A percentile compares a stretch with the other conserved stretches of the same genome.
These are phyloP conservation scores for Holacanthella duospinosa DNA, from an alignment of 2,888 invertebrate genomes.

Conservation along the genomic window DNA sequence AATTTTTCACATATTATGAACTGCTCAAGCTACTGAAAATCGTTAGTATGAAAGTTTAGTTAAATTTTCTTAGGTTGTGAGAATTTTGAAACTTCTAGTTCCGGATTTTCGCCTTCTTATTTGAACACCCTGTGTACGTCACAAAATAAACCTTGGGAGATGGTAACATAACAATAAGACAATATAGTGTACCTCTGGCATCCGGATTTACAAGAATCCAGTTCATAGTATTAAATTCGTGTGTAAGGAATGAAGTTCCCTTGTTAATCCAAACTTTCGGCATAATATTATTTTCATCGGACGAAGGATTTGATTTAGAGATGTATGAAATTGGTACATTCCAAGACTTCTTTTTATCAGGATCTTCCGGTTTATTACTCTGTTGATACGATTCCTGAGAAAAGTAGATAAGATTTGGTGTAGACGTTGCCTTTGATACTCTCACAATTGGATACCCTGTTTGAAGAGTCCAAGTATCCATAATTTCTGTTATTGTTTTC, in stretches of 20 bases:
- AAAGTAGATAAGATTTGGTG: conserved; percentile 7
- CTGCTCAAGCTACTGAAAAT: too few relatives aligned
- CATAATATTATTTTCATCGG: neutral
- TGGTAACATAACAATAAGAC: too few relatives aligned
- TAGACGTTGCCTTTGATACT: neutral
- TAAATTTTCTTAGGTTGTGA: too few relatives aligned
- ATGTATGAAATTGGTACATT: neutral
- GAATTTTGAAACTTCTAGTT: too few relatives aligned
- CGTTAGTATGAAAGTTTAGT: too few relatives aligned
- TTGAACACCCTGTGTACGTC: too few relatives aligned
- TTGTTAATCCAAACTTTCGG: conserved; percentile 14
- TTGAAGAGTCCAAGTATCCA: conserved; percentile 19
- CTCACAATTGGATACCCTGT: conserved; percentile 13
- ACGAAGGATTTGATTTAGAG: neutral
- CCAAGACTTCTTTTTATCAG: conserved; percentile 3
- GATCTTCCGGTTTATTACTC: neutral
- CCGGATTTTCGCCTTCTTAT: too few relatives aligned
- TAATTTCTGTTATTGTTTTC: conserved; percentile 13
- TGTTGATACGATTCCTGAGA: conserved; percentile 10
- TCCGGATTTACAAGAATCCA: conserved; percentile 16
- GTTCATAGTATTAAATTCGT: conserved; percentile 10
- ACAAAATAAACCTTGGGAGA: too few relatives aligned
- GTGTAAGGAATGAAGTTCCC: neutral
- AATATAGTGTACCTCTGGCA: conserved; percentile 14
- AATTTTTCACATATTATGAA: too few relatives aligned